Conservation (phyloP, 2,113 vertebrate genomes). For the Pachycephala philippinensis region DNA sequence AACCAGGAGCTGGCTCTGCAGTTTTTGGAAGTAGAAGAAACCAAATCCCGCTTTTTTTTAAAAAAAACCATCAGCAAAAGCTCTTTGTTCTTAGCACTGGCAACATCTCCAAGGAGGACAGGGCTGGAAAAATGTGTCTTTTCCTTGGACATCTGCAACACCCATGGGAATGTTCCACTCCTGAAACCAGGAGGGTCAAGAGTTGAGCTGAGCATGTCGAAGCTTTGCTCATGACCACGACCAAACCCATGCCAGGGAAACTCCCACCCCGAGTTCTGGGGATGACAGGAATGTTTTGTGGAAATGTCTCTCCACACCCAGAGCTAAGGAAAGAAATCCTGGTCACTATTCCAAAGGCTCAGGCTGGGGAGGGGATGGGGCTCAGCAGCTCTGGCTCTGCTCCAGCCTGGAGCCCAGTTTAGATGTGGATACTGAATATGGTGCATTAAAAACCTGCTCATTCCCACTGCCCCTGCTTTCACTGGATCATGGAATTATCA, state of each 20-base stretch:
- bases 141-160: neutral
- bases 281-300: neutral
- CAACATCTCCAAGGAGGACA: neutral
- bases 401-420: neutral
- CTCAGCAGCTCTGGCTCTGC: neutral
- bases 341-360: neutral
- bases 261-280: neutral
- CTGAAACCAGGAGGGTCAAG: neutral
- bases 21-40: neutral
- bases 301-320: constrained; percentile 23
- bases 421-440: neutral
- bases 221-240: neutral
- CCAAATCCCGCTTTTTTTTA: neutral
- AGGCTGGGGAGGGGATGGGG: neutral
- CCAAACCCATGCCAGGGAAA: neutral
- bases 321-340: neutral
- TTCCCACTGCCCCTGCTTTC: neutral
- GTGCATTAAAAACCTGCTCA: neutral
- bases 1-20: neutral
- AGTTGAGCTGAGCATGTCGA: neutral
- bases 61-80: neutral
- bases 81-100: neutral
- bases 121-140: neutral
- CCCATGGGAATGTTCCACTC: neutral
- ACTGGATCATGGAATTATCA: neutral